These are phyloP conservation scores for Temnothorax nylanderi DNA, from an alignment of 1,140 invertebrate species.

Conservation along the genomic window DNA sequence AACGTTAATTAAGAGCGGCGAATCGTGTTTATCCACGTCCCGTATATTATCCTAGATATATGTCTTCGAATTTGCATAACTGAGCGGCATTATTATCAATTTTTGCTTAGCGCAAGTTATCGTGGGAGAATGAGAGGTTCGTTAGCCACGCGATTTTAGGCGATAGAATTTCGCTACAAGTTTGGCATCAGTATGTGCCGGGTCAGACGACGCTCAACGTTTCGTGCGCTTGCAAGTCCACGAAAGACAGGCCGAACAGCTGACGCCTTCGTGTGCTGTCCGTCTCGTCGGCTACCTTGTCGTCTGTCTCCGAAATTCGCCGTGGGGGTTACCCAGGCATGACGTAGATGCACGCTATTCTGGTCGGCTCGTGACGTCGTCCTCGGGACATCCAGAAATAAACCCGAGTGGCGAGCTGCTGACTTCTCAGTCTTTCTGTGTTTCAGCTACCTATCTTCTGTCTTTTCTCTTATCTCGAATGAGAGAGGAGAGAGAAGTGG, in stretches of 20 bases:
- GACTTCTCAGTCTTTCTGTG: slow-evolving; percentile 36
- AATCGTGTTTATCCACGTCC: neutral
- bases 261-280: slow-evolving; percentile 52
- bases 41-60: neutral
- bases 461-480: slow-evolving; percentile 20
- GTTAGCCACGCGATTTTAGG: neutral
- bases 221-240: slow-evolving; percentile 54
- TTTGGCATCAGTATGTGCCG: slow-evolving; percentile 65
- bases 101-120: neutral
- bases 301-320: slow-evolving; percentile 68
- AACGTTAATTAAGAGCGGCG: slow-evolving; percentile 8
- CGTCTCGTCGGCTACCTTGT: neutral
- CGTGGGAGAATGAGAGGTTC: neutral
- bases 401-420: slow-evolving; percentile 72
- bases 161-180: slow-evolving; percentile 36
- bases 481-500: neutral
- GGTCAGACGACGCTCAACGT: slow-evolving; percentile 31
- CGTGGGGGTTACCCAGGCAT: slow-evolving; percentile 69
- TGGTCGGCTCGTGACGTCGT: slow-evolving; percentile 77
- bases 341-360: slow-evolving; percentile 79
- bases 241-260: slow-evolving; percentile 65
- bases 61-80: neutral
- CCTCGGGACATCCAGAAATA: slow-evolving; percentile 73
- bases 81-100: neutral
- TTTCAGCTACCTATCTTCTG: slow-evolving; percentile 66